Percentiles rank a stretch among this genome's conserved stretches.
These are phyloP conservation scores for Adelognathus sp. DNA, from an alignment of 2,888 invertebrate genomes.

Conservation along the genomic window DNA sequence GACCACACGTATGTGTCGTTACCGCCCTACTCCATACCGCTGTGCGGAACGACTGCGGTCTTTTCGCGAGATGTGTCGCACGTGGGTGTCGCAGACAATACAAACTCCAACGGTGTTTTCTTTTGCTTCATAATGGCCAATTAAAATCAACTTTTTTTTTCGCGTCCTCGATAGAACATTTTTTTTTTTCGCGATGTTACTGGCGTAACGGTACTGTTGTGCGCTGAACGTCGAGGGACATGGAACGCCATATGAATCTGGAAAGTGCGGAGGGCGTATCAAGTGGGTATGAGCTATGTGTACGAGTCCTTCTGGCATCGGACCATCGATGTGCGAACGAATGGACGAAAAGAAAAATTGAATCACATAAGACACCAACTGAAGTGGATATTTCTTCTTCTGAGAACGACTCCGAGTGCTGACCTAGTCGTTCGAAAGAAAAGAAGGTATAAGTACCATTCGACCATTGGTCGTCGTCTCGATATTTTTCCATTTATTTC, in stretches of 20 bases:
- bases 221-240: neutral
- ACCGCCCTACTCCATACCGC: neutral
- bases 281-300: too few species aligned
- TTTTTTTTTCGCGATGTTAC: constrained; percentile 35
- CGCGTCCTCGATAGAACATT: constrained; percentile 21
- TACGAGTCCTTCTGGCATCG: too few species aligned
- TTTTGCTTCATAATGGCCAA: constrained; percentile 54
- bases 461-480: neutral
- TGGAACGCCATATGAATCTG: too few species aligned
- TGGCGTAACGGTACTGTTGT: constrained; percentile 46
- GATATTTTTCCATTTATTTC: neutral
- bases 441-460: neutral
- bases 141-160: constrained; percentile 43
- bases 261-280: too few species aligned
- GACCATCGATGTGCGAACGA: neutral
- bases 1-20: neutral
- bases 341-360: neutral
- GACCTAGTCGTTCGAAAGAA: neutral
- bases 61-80: constrained; percentile 49
- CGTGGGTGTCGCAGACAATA: constrained; percentile 56
- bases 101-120: constrained; percentile 44
- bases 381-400: neutral
- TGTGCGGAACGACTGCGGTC: neutral
- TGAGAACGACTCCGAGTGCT: neutral
- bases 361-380: neutral